phyloP scores from a whole-genome alignment of 2,888 invertebrate species.

The Chironomus riparius region DNA sequence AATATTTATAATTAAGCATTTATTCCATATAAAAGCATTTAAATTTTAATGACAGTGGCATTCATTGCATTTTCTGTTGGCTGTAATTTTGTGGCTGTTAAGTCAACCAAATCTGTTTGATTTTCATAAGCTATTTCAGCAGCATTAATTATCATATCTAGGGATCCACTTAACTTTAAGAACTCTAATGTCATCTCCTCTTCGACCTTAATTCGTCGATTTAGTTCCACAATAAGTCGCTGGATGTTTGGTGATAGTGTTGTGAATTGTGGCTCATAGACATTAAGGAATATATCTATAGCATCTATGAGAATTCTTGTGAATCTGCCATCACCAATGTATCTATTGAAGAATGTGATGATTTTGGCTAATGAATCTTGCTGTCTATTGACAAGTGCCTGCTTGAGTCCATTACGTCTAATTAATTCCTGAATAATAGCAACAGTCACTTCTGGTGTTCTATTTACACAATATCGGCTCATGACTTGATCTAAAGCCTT shows the following conservation, averaged over 20 bases:
- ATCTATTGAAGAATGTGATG: conserved; percentile 64
- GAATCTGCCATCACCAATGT: conserved; percentile 65
- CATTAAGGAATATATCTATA: conserved; percentile 63
- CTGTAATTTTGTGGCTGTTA: not conserved
- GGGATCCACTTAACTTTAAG: conserved; percentile 57
- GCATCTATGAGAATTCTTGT: conserved; percentile 66
- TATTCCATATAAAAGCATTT: not conserved
- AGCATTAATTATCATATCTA: conserved; percentile 54
- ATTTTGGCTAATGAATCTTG: conserved; percentile 56
- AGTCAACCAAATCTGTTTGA: conserved; percentile 33
- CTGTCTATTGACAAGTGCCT: conserved; percentile 64
- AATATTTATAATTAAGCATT: not conserved
- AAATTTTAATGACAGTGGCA: not conserved
- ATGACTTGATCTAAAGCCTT: conserved; percentile 70
- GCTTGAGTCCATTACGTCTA: conserved; percentile 65
- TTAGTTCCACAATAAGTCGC: conserved; percentile 52
- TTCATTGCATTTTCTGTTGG: conserved; percentile 7
- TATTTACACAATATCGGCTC: conserved; percentile 48
- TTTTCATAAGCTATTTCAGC: conserved; percentile 42
- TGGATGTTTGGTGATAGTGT: conserved; percentile 53
- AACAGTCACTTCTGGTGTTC: conserved; percentile 67
- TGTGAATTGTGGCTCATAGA: conserved; percentile 58
- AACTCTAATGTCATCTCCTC: conserved; percentile 55
- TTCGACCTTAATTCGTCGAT: conserved; percentile 56
- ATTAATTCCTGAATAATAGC: conserved; percentile 78